phyloP scores from a whole-genome alignment of 2,888 invertebrate genomes.

The Macaria liturata region DNA sequence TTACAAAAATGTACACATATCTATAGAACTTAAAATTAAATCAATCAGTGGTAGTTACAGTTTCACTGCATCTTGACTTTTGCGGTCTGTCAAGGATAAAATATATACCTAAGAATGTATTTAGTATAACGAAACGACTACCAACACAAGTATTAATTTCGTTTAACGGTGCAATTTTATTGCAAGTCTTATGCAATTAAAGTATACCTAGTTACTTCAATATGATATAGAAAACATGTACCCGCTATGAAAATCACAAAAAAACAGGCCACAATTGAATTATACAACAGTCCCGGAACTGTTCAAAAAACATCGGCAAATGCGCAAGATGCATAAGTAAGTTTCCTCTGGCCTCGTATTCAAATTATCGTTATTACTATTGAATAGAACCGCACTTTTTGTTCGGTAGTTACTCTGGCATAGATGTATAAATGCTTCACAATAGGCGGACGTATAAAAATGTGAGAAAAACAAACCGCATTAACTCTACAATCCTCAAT shows the following conservation, averaged over 20 bases:
- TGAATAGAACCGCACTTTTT: constrained; percentile 49
- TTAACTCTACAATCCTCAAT: constrained; percentile 47
- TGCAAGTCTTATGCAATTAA: no score
- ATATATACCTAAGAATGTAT: neutral
- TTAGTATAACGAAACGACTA: neutral
- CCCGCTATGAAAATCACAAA: neutral
- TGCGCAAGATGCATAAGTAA: constrained; percentile 35
- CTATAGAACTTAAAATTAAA: no score
- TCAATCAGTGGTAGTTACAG: no score
- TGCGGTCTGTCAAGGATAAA: no score
- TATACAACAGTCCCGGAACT: constrained; percentile 11
- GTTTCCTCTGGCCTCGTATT: constrained; percentile 53
- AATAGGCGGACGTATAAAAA: constrained; percentile 70
- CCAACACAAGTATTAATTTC: neutral
- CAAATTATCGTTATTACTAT: constrained; percentile 52
- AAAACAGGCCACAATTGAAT: constrained; percentile 9
- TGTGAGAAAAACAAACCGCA: constrained; percentile 58
- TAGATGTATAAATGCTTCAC: constrained; percentile 48
- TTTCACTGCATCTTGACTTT: no score
- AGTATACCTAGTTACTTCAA: no score
- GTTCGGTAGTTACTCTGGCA: constrained; percentile 43
- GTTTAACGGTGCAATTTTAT: no score
- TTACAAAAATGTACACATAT: no score
- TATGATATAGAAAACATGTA: no score
- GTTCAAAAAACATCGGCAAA: constrained; percentile 28